Evolutionary conservation across 2,888 invertebrate genomes (phyloP).

Genomic region (Eilema sororculum): DNA sequence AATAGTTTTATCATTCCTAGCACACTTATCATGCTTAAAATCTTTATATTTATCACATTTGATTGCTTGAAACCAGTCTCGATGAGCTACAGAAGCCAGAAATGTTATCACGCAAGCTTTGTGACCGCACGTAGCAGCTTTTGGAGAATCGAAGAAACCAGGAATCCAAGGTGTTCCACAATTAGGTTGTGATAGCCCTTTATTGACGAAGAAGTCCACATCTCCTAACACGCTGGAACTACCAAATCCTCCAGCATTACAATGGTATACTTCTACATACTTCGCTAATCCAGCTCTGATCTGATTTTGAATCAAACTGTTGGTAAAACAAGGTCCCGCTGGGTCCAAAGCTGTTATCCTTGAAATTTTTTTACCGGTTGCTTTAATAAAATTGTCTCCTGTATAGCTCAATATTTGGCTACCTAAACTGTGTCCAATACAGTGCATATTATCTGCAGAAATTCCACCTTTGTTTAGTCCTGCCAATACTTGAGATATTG

Average conservation of each 20-base stretch:
- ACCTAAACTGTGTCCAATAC: slow-evolving; percentile 80
- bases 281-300: slow-evolving; percentile 85
- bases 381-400: slow-evolving; percentile 66
- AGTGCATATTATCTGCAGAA: slow-evolving; percentile 71
- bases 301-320: slow-evolving; percentile 74
- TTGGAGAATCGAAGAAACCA: slow-evolving; percentile 70
- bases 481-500: slow-evolving; percentile 68
- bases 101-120: slow-evolving; percentile 74
- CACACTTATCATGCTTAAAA: slow-evolving; percentile 68
- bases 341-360: slow-evolving; percentile 79
- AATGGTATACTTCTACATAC: slow-evolving; percentile 88
- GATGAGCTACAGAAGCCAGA: slow-evolving; percentile 71
- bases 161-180: slow-evolving; percentile 77
- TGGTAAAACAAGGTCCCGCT: slow-evolving; percentile 80
- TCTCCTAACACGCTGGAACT: slow-evolving; percentile 83
- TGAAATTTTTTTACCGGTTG: slow-evolving; percentile 66
- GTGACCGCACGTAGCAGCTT: slow-evolving; percentile 78
- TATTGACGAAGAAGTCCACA: slow-evolving; percentile 88
- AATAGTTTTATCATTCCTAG: slow-evolving; percentile 61
- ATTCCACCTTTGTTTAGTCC: slow-evolving; percentile 65
- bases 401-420: slow-evolving; percentile 75
- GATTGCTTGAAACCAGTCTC: slow-evolving; percentile 68
- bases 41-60: slow-evolving; percentile 72
- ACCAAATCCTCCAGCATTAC: slow-evolving; percentile 85
- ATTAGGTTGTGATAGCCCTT: slow-evolving; percentile 86